These are phyloP conservation scores for Passer montanus DNA, from an alignment of 2,113 vertebrate species.

Conservation along the genomic window DNA sequence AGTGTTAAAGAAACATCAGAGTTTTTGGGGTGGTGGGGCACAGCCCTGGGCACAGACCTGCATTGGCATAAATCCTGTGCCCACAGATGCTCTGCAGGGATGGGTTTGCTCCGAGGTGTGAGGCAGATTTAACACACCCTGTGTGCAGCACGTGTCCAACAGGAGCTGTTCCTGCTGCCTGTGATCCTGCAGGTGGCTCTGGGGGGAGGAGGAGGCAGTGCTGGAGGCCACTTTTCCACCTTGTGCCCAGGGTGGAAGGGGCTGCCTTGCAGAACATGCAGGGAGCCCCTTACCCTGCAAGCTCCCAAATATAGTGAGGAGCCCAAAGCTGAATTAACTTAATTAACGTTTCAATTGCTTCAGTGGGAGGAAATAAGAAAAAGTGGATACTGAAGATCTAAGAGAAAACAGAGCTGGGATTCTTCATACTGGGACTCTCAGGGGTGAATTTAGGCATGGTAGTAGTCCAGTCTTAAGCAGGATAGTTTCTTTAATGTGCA, in stretches of 20 bases:
- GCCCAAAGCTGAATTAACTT: not conserved
- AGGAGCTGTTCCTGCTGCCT: not conserved
- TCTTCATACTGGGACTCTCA: not conserved
- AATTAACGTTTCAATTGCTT: not conserved
- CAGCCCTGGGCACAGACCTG: not conserved
- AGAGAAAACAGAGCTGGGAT: not conserved
- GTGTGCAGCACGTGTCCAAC: rapidly evolving
- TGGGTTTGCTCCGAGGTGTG: not conserved
- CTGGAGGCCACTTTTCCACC: not conserved
- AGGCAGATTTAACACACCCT: rapidly evolving
- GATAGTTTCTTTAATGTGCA: not conserved
- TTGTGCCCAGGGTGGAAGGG: not conserved
- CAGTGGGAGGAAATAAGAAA: not conserved
- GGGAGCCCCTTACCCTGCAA: not conserved
- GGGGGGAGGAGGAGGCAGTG: not conserved
- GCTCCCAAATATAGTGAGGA: rapidly evolving
- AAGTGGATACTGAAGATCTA: not conserved
- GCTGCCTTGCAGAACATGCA: not conserved
- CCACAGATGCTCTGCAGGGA: not conserved
- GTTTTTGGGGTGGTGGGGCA: not conserved
- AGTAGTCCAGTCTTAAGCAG: not conserved
- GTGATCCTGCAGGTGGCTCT: not conserved
- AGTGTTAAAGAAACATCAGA: not conserved
- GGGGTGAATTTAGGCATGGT: not conserved
- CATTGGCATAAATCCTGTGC: not conserved